Evolutionary conservation across 2,888 invertebrate genomes (phyloP).

Genomic region (Torymus texanus): DNA sequence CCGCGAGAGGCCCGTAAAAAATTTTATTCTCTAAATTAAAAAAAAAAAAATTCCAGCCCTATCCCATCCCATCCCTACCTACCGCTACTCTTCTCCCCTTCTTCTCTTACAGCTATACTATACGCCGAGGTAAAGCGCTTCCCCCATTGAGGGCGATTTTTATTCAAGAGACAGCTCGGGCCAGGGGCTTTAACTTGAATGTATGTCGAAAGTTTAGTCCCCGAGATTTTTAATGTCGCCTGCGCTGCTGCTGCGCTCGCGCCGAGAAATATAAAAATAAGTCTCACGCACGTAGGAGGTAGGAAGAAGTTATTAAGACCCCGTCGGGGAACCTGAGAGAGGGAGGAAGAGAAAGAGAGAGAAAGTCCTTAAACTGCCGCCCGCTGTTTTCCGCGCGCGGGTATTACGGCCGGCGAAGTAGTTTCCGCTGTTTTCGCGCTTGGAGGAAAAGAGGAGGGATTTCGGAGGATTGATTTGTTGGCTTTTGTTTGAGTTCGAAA

Average conservation of each 20-base stretch:
- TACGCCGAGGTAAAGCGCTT: constrained; percentile 27
- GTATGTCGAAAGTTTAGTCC: constrained; percentile 72
- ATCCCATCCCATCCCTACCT: no score
- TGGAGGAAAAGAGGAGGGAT: no score
- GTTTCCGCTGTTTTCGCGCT: no score
- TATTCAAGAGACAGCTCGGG: constrained; percentile 73
- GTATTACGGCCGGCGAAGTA: not conserved
- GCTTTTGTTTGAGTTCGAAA: no score
- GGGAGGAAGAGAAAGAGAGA: no score
- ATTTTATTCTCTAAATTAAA: constrained; percentile 6
- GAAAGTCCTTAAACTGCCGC: constrained; percentile 18
- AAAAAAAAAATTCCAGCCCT: not conserved
- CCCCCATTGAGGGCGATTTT: constrained; percentile 70
- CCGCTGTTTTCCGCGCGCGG: not conserved
- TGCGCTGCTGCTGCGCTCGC: not conserved
- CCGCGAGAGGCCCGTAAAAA: not conserved
- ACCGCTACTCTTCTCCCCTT: no score
- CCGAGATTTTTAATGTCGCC: constrained; percentile 71
- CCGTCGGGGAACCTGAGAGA: no score
- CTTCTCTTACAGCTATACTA: no score
- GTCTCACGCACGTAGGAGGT: constrained; percentile 46
- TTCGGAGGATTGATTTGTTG: no score
- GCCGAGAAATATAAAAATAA: constrained; percentile 70
- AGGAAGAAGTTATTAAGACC: constrained; percentile 67
- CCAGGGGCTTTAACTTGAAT: constrained; percentile 71